phyloP scores from a whole-genome alignment of 2,797 vertebrate species.

The Mormyrus hasselquistii region DNA sequence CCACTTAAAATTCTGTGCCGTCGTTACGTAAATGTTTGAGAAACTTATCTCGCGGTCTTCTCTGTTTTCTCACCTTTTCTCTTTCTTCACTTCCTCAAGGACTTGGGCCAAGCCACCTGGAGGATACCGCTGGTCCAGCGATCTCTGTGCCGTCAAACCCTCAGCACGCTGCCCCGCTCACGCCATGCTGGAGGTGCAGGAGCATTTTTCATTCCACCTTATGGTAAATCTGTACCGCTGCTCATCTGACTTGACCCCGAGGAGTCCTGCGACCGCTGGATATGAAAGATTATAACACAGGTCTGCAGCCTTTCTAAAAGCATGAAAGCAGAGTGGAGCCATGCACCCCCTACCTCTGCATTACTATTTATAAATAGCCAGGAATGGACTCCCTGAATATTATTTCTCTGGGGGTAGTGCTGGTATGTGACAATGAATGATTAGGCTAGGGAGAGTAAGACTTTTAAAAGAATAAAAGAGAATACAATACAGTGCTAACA shows the following conservation, averaged over 20 bases:
- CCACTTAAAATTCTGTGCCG: neutral
- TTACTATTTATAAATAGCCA: neutral
- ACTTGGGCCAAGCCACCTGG: neutral
- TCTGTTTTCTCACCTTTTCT: neutral
- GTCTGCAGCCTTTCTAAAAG: neutral
- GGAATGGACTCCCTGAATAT: neutral
- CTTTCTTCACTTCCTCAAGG: neutral
- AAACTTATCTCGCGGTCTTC: conserved; percentile 1
- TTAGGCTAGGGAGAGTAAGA: neutral
- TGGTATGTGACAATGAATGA: neutral
- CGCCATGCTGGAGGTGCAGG: neutral
- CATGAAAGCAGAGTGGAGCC: neutral
- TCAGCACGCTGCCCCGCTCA: neutral
- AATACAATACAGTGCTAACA: neutral
- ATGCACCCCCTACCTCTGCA: neutral
- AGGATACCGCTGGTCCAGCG: neutral
- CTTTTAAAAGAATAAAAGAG: neutral
- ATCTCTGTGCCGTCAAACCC: neutral
- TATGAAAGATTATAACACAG: neutral
- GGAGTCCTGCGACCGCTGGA: neutral
- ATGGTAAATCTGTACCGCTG: neutral
- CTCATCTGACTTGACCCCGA: neutral
- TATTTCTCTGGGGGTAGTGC: neutral
- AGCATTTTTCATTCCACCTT: neutral
- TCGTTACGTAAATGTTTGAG: neutral